Conservation (phyloP, 2,113 vertebrate species). For the Malurus alboscapulatus region DNA sequence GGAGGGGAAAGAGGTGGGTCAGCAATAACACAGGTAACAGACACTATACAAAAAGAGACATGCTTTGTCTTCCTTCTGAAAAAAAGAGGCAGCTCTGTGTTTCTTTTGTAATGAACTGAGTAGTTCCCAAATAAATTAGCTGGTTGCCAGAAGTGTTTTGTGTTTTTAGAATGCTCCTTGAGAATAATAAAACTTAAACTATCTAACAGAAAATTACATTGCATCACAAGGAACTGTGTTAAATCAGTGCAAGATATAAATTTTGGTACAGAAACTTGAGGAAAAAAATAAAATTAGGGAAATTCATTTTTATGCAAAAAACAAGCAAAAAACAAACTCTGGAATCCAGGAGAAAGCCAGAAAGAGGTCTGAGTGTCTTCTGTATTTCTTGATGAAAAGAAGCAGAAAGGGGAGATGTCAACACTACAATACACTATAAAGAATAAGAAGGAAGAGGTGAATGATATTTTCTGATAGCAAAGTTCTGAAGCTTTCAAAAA, state of each 20-base stretch:
- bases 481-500: background rate
- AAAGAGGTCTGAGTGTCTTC: background rate
- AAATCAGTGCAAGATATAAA: background rate
- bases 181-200: background rate
- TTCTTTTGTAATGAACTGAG: background rate
- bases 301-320: background rate
- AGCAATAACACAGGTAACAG: background rate
- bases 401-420: background rate
- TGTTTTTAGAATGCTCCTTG: background rate
- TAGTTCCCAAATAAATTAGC: background rate
- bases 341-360: background rate
- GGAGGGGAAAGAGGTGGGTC: background rate
- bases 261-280: background rate
- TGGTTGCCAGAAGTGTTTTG: background rate
- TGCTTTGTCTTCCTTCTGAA: background rate
- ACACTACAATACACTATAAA: background rate
- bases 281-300: fast-evolving
- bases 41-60: background rate
- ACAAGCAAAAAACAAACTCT: background rate
- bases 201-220: background rate
- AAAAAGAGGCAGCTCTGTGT: background rate
- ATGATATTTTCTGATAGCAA: background rate
- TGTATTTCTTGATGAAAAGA: background rate
- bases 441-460: background rate
- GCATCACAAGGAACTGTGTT: background rate